Base-by-base conservation (phyloP, 92 coral and sea anemone genomes). In the Montipora capitata region DNA sequence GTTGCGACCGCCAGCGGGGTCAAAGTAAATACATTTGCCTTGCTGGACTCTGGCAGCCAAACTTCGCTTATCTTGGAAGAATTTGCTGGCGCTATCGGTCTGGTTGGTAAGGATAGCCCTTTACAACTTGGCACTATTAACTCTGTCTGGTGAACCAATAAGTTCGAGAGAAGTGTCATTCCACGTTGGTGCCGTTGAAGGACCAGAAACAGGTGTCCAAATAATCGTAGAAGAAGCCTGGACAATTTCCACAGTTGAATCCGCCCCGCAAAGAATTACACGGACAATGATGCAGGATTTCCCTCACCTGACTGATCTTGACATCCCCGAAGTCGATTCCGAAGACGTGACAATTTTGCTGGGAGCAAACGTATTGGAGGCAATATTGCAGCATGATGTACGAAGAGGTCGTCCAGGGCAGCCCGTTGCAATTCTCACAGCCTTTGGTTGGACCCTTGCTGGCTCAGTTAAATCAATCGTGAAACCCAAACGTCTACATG, bases 381-480 rank as follows among this genome's bases (percentile, higher is more conserved):
- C 92, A 35, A 79, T 77, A 43, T 51, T 77, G 3, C 94, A 91
- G 76, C 83, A 88, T 41, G 94, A 86, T 38, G 91, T 81, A 48
- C 57, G 78, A 68, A 73, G 85, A 18, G 89, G 94, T 14, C 58
- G 80, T n/a, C 77, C 89, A 3, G 92, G 82, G 75, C 40, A 59
- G 81, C 81, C 66, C 66, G 35, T 61, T 61, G 66, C 66, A 13
- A 72, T 74, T 10, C 85, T 56, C 16, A 86, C 91, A 40, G 74
- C 84, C 17, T 91, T 91, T 57, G 94, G 97, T 11, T 91, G 92
- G 97, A 89, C 92, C 40, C 90, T 93, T 1, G 82, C 94, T 52
- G 92, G 90, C 10, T 80, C 93, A 10, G 78, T 93, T 49, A 71
- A 87, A 10, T 67, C 77, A 12, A 48, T 93, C 16, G 77, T 88